A percentile compares a stretch with the other conserved stretches of the same genome.
Evolutionary conservation across 2,797 vertebrate species (phyloP).

Genomic region (Lerista edwardsae): DNA sequence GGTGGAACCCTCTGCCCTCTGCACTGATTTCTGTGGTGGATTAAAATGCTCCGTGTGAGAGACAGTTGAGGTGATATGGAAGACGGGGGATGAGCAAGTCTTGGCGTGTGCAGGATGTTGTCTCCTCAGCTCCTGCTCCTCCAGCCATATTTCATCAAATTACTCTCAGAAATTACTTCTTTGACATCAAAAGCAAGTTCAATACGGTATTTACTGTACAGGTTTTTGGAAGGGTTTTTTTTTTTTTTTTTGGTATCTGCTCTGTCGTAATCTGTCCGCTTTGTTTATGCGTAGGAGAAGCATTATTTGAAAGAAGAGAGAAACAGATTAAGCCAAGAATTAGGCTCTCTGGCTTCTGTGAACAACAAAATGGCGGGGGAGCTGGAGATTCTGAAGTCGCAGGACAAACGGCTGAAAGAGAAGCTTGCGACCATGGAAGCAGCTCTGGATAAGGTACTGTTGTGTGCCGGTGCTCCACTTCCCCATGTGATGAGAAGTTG

Average conservation of each 20-base stretch:
- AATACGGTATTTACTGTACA: neutral
- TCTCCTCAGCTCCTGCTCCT: too few relatives aligned
- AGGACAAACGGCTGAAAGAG: slow-evolving; percentile 78
- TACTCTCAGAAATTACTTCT: too few relatives aligned
- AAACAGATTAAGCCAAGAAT: slow-evolving; percentile 75
- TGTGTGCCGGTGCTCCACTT: neutral
- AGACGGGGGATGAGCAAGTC: too few relatives aligned
- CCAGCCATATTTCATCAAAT: neutral
- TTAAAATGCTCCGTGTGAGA: too few relatives aligned
- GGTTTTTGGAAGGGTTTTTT: neutral
- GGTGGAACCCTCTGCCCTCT: too few relatives aligned
- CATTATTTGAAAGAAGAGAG: slow-evolving; percentile 77
- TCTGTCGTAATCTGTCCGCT: neutral
- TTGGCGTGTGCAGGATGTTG: too few relatives aligned
- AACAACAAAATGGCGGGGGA: slow-evolving; percentile 80
- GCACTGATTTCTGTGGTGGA: too few relatives aligned
- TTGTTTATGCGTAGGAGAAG: slow-evolving; percentile 79
- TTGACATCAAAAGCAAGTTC: neutral
- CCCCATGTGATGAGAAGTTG: too few relatives aligned
- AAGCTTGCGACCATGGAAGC: slow-evolving; percentile 80
- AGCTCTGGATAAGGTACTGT: slow-evolving; percentile 85
- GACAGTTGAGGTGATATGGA: too few relatives aligned
- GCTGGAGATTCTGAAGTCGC: slow-evolving; percentile 79
- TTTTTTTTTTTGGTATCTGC: neutral
- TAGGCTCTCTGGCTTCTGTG: slow-evolving; percentile 74